Conservation (phyloP, 2,113 vertebrate genomes). For the Mastomys natalensis region DNA sequence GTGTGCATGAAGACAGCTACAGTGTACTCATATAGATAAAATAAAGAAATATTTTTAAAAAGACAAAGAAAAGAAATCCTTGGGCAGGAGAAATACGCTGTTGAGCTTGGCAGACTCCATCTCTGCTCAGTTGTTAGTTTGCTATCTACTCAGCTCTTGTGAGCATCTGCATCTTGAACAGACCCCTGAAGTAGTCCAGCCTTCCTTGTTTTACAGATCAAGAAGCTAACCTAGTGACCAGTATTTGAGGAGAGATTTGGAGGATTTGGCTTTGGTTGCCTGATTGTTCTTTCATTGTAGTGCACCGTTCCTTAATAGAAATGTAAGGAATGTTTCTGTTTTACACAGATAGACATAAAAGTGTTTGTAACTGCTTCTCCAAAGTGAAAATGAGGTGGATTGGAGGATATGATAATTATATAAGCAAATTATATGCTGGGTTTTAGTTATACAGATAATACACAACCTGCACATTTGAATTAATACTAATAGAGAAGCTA, state of each 20-base stretch:
- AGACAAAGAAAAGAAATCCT: background rate
- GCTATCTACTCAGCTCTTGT: background rate
- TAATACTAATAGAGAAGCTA: background rate
- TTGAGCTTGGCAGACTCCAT: background rate
- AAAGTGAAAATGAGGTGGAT: conserved; percentile 40
- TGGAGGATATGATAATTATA: background rate
- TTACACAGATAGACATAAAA: background rate
- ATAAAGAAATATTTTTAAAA: no score
- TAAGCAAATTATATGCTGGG: background rate
- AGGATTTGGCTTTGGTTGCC: conserved; percentile 53
- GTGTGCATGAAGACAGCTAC: no score
- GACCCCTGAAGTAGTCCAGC: conserved; percentile 23
- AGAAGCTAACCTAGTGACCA: conserved; percentile 59
- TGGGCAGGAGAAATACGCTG: background rate
- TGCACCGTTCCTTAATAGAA: conserved; percentile 44
- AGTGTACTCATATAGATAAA: no score
- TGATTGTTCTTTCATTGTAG: conserved; percentile 45
- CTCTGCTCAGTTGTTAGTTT: background rate
- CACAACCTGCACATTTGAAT: background rate
- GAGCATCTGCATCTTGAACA: conserved; percentile 29
- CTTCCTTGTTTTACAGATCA: conserved; percentile 61
- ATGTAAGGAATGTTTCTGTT: conserved; percentile 38
- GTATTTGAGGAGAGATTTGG: conserved; percentile 45
- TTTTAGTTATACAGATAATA: background rate
- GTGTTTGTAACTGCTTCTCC: conserved; percentile 1